Base-by-base conservation (phyloP, 2,797 vertebrate genomes). In the Micrastur ruficollis region DNA sequence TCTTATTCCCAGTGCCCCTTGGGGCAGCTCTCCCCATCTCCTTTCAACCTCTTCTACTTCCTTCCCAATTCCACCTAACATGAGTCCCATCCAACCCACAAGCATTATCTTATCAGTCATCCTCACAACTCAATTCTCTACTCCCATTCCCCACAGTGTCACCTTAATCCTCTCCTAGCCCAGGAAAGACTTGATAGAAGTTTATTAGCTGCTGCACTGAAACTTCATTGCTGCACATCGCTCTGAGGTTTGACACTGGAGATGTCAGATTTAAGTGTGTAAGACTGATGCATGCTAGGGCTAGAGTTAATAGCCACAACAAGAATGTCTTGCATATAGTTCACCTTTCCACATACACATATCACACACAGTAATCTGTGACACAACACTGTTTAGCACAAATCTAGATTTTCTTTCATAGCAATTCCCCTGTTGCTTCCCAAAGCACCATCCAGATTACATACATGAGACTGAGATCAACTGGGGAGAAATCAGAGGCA, bases 81-180 rank as follows among this genome's bases (percentile, higher is more conserved):
- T 26, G n/a, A 71, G 52, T 58, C 63, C 38, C 50, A 71, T 38
- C n/a, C 23, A 26, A n/a, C 20, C 66, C n/a, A 26, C 16, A 58
- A 32, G 16, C 7, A 26, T 17, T 38, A 44, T 36, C 36, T 65
- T 36, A 42, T 26, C 42, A 46, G 36, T 23, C 59, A 71, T 6
- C 27, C 29, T 63, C 62, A 62, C 32, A 25, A 71, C 32, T 56
- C 34, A 12, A 15, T 34, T 40, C n/a, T 27, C 46, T 21, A 8
- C 46, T 53, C 40, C 34, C 2, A 2, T 34, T 46, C 38, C 14
- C 8, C 1, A 0, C 47, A 34, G 40, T 7, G 12, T 31, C 55
- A 55, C 31, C 47, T 19, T 40, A 61, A 15, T 32, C 34, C 21
- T 67, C 53, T 46, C n/a, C n/a, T 46, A 44, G 44, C 44, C 44